Base-by-base conservation (phyloP, 2,797 vertebrate genomes). In the Oophaga sylvatica region DNA sequence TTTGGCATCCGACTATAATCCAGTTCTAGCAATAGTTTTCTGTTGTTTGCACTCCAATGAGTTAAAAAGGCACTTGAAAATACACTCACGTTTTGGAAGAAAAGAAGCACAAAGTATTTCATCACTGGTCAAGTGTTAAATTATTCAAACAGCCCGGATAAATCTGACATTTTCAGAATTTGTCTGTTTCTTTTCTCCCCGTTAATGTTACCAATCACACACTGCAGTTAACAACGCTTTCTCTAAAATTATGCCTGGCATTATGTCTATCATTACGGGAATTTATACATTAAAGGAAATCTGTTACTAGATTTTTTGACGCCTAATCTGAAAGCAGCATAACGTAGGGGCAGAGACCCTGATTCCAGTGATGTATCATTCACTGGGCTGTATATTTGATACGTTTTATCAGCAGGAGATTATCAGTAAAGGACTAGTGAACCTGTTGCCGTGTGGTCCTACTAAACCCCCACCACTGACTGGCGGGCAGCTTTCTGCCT, bases 81-180 rank as follows among this genome's bases (percentile, higher is more conserved):
- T 70, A 71, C 31, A 70, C 15, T 70, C 67, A 71, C 31, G 35
- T 19, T 41, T 19, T 71, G 41, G 31, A 16, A 71, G 31, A 70
- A 35, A 31, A 31, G 41, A 31, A 71, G 48, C 10, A 15, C 17
- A 41, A 71, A 71, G 68, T 73, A 41, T 73, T 48, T 73, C 71
- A 45, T 73, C 71, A 45, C 71, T 73, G 71, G 45, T 48, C 71
- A 73, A 48, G 35, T 20, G 41, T 12, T 73, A 73, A 73, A 73
- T 73, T 73, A 73, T 73, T 73, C 68, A 71, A 45, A 45, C 1
- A 73, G 71, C 71, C 20, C 41, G 0, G 71, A 73, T 73, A 41
- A 73, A 48, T 45, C 41, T 22, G 35, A 41, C 15, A 41, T 17
- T 71, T 22, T 73, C 19, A 45, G 31, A 71, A 11, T 22, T 48